Base-by-base conservation (phyloP, 2,797 vertebrate genomes). In the Allobates femoralis region DNA sequence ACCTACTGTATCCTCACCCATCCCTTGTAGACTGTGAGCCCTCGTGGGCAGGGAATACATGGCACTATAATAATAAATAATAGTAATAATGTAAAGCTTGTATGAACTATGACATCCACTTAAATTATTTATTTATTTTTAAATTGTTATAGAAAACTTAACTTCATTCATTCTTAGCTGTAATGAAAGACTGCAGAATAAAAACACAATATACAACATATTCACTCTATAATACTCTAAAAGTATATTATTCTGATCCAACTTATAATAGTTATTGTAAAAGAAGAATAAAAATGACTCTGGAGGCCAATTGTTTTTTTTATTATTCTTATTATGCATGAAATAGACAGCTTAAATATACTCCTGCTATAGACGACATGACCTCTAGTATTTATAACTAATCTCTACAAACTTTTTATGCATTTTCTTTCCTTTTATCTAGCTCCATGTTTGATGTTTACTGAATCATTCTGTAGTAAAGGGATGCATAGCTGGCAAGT, bases 401-500 rank as follows among this genome's bases (percentile, higher is more conserved):
- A n/a, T 15, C 19, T 71, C 32, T 69, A 37, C 12, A 37, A 37
- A 71, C 26, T n/a, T 73, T 50, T 41, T 50, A 1, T 26, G 37
- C 16, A 26, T 74, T 46, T 62, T 18, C 37, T 81, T n/a, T 55
- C 6, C 28, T 37, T 41, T 66, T 28, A 32, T 46, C 67, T 46
- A 32, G 56, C 53, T 30, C 30, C 28, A n/a, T n/a, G n/a, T n/a
- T n/a, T n/a, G 16, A 73, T 84, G 56, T 84, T 78, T 58, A 32
- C 51, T 51, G 56, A 91, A 91, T 83, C 92, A 91, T 91, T 92
- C 91, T 94, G 90, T 90, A 91, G 90, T 89, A 89, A 91, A 93
- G 93, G 91, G 94, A 91, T 90, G 92, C 93, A 90, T 92, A 92
- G 91, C 94, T 94, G 93, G 93, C 92, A 93, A 91, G 93, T 92